These are phyloP conservation scores for Gari tellinella DNA, from an alignment of 2,888 invertebrate species.

Conservation along the genomic window DNA sequence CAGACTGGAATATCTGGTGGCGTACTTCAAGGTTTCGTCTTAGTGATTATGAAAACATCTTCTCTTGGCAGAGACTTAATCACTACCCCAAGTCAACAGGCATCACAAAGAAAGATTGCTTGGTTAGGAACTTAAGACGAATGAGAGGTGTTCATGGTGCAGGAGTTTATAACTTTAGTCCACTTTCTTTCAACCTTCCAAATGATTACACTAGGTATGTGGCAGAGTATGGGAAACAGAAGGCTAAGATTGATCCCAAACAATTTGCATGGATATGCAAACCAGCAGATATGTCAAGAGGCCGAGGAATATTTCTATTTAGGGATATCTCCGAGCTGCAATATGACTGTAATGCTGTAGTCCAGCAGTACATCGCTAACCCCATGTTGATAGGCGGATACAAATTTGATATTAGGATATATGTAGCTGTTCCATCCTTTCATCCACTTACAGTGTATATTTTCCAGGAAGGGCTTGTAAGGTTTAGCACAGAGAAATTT, in stretches of 20 bases:
- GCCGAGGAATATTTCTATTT: constrained; percentile 93
- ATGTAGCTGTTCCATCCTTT: constrained; percentile 81
- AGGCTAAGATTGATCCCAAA: constrained; percentile 70
- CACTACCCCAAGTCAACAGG: constrained; percentile 90
- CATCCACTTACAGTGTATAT: constrained; percentile 80
- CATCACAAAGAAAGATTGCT: constrained; percentile 93
- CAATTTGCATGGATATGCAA: constrained; percentile 91
- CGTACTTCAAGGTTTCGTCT: constrained; percentile 90
- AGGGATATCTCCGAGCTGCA: constrained; percentile 86
- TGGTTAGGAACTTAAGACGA: constrained; percentile 90
- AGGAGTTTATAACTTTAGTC: constrained; percentile 91
- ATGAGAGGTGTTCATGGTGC: constrained; percentile 93
- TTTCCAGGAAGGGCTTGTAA: constrained; percentile 80
- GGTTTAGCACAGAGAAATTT: constrained; percentile 93
- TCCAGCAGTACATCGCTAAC: constrained; percentile 87
- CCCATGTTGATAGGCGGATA: constrained; percentile 82
- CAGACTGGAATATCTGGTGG: constrained; percentile 94
- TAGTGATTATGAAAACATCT: constrained; percentile 77
- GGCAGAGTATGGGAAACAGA: constrained; percentile 87
- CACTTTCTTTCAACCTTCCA: constrained; percentile 92
- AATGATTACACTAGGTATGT: constrained; percentile 93
- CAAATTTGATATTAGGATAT: constrained; percentile 82
- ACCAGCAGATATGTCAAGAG: constrained; percentile 94
- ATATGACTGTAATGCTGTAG: constrained; percentile 92
- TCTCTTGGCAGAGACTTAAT: constrained; percentile 87